These are phyloP conservation scores for Parotia lawesii DNA, from an alignment of 2,113 vertebrate genomes.

Conservation along the genomic window DNA sequence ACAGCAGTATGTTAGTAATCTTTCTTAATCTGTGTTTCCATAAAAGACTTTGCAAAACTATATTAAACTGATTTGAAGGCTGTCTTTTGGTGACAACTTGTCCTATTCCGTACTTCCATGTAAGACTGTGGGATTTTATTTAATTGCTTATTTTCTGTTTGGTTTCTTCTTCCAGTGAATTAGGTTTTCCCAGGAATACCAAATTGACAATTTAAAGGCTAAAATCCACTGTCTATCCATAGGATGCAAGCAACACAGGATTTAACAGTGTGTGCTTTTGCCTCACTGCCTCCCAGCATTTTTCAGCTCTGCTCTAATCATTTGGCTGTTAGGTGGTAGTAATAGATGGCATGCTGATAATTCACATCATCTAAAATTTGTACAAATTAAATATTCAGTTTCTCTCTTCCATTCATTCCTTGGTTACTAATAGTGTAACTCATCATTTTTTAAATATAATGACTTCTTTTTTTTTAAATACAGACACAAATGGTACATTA, in stretches of 20 bases:
- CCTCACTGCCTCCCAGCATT: neutral
- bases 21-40: neutral
- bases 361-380: slow-evolving; percentile 33
- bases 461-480: neutral
- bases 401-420: neutral
- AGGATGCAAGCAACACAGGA: neutral
- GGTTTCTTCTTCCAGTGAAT: neutral
- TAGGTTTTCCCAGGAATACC: neutral
- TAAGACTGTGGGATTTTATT: neutral
- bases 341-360: neutral
- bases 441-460: slow-evolving; percentile 37
- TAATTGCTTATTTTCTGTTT: neutral
- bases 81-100: neutral
- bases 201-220: neutral
- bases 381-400: slow-evolving; percentile 52
- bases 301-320: neutral
- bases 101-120: neutral
- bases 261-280: neutral
- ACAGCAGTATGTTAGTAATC: neutral
- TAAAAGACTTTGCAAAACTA: neutral
- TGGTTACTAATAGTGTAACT: slow-evolving; percentile 41
- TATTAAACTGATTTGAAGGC: neutral
- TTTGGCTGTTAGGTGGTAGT: neutral
- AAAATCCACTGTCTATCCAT: neutral
- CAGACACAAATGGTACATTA: slow-evolving; percentile 43